Evolutionary conservation across 1,140 invertebrate species (phyloP).

Genomic region (fruit fly (Drosophila melanogaster)): Release_6_plus_ISO1_MT NT_033777.3:5708001-5708500

Average conservation of each 20-base stretch:
- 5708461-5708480: not conserved
- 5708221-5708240: constrained; percentile 24
- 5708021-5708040: constrained; percentile 49
- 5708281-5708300: not conserved
- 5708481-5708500: constrained; percentile 47
- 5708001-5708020: constrained; percentile 34
- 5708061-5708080: constrained; percentile 71
- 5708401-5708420: constrained; percentile 17
- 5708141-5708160: constrained; percentile 51
- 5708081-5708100: constrained; percentile 77
- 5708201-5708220: constrained; percentile 51
- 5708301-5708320: not conserved
- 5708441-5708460: not conserved
- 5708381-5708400: constrained; percentile 29
- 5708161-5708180: constrained; percentile 72
- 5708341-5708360: not conserved
- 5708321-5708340: not conserved
- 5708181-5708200: constrained; percentile 63
- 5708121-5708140: constrained; percentile 22
- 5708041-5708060: constrained; percentile 34
- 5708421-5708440: constrained; percentile 1
- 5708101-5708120: constrained; percentile 50
- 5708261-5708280: not conserved
- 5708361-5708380: constrained; percentile 26
- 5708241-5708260: not conserved